A percentile compares a stretch with the other conserved stretches of the same genome.
Evolutionary conservation across 2,113 vertebrate genomes (phyloP).

Genomic region (Odobenus rosmarus): DNA sequence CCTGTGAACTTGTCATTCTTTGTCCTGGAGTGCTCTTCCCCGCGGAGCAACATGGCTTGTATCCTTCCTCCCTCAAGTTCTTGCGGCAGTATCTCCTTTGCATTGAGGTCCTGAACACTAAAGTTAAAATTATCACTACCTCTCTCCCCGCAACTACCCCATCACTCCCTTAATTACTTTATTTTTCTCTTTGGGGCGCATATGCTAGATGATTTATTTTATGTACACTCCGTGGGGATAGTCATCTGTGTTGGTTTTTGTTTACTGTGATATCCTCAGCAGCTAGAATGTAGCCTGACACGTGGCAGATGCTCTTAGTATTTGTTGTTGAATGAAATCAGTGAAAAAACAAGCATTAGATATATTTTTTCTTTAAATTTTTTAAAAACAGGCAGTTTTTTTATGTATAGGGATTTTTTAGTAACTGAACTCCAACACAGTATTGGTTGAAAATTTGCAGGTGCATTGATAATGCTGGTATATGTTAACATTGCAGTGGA

Average conservation of each 20-base stretch:
- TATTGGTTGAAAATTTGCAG: background rate
- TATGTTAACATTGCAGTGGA: background rate
- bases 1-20: background rate
- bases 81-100: background rate
- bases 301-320: background rate
- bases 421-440: background rate
- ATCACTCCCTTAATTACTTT: background rate
- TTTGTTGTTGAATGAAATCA: background rate
- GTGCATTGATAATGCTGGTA: background rate
- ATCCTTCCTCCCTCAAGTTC: background rate
- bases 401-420: background rate
- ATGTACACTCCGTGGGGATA: background rate
- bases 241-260: background rate
- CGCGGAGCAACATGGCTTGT: background rate
- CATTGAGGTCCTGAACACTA: background rate
- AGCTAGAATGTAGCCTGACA: background rate
- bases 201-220: background rate
- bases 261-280: background rate
- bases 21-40: background rate
- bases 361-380: background rate
- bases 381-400: background rate
- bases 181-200: background rate
- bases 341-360: background rate
- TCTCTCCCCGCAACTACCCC: accelerated
- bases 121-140: background rate